A percentile compares a stretch with the other conserved stretches of the same genome.
These are phyloP conservation scores for Calidris pygmaea DNA, from an alignment of 2,113 vertebrate genomes.

Conservation along the genomic window DNA sequence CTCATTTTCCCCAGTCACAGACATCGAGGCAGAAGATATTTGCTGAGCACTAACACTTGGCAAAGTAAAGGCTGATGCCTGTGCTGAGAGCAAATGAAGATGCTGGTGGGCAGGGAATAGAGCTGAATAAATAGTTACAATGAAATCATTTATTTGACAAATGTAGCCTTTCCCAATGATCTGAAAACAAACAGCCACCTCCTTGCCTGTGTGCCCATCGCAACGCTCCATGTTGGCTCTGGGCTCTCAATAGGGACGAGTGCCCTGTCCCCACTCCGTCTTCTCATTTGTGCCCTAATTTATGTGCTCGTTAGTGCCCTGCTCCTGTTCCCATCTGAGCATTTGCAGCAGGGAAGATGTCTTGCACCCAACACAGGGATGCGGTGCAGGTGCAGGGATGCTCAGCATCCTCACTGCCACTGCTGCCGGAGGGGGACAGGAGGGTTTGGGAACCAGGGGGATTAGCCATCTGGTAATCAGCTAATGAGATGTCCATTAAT, in stretches of 20 bases:
- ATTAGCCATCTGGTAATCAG: background rate
- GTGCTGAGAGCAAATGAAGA: background rate
- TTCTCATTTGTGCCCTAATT: background rate
- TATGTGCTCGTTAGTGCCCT: background rate
- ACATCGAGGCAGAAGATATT: fast-evolving
- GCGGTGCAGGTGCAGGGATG: background rate
- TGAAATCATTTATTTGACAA: background rate
- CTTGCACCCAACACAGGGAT: background rate
- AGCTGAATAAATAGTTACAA: background rate
- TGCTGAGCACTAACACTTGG: background rate
- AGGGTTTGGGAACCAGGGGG: background rate
- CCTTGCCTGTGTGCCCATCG: background rate
- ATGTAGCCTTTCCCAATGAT: background rate
- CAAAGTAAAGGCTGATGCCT: background rate
- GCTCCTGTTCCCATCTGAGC: background rate
- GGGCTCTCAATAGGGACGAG: background rate
- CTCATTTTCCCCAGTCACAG: background rate
- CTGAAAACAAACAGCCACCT: background rate
- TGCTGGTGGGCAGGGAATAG: background rate
- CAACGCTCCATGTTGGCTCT: fast-evolving
- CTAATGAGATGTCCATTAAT: background rate
- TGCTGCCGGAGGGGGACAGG: background rate
- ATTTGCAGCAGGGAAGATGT: background rate
- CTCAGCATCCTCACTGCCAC: background rate
- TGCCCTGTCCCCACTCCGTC: fast-evolving